Conservation (phyloP, 2,113 vertebrate genomes). For the Suricata suricatta region DNA sequence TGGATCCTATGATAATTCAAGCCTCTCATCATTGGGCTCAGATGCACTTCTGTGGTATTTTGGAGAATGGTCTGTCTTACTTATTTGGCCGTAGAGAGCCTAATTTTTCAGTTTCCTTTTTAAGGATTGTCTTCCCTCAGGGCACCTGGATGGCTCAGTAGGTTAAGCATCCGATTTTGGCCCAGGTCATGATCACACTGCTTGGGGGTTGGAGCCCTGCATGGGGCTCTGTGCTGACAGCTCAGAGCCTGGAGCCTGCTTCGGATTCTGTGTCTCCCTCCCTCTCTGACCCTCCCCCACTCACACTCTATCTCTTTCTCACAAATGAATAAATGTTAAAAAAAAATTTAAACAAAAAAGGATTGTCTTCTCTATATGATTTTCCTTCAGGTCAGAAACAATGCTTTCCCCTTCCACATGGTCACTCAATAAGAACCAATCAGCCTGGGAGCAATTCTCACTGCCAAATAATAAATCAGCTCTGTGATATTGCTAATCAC, state of each 20-base stretch:
- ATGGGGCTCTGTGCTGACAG: too few species aligned
- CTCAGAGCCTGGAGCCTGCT: too few species aligned
- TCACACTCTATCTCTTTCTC: too few species aligned
- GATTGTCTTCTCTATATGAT: neutral
- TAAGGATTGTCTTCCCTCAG: neutral
- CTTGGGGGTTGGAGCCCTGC: too few species aligned
- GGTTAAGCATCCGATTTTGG: too few species aligned
- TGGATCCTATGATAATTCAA: neutral
- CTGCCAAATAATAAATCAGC: neutral
- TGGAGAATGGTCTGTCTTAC: neutral
- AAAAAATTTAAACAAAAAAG: neutral
- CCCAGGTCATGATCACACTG: too few species aligned
- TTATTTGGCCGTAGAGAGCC: neutral
- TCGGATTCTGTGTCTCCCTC: too few species aligned
- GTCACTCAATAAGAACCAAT: neutral
- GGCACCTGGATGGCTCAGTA: too few species aligned
- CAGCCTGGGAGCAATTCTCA: neutral
- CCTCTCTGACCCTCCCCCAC: too few species aligned
- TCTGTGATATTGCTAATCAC: neutral
- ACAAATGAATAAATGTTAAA: too few species aligned
- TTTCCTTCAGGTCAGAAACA: conserved; percentile 14
- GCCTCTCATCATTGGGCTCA: neutral
- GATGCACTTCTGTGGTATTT: neutral
- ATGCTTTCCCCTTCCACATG: neutral
- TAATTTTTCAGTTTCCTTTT: conserved; percentile 10